phyloP scores from a whole-genome alignment of 1,140 invertebrate species.

The Saxidomus purpurata region DNA sequence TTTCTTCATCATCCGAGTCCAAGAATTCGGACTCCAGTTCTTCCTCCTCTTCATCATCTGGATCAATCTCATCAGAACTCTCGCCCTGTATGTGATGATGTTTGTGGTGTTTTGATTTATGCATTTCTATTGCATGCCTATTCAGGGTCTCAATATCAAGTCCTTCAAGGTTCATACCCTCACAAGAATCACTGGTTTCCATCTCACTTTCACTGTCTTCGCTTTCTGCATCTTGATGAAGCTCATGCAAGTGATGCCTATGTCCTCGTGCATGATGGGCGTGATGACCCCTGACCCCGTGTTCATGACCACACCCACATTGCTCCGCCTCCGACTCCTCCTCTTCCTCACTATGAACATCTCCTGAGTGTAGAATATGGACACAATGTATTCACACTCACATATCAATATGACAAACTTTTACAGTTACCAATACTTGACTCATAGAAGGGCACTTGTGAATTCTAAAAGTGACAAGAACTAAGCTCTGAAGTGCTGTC shows the following conservation, averaged over 20 bases:
- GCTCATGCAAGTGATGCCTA: conserved; percentile 34
- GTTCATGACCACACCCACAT: conserved; percentile 45
- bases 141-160: conserved; percentile 21
- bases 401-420: too few relatives aligned
- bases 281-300: conserved; percentile 37
- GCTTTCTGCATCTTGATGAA: conserved; percentile 42
- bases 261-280: conserved; percentile 1
- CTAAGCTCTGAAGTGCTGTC: too few relatives aligned
- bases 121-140: conserved; percentile 57
- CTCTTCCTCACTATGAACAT: conserved; percentile 56
- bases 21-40: conserved; percentile 79
- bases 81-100: conserved; percentile 62
- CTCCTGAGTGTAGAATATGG: background rate
- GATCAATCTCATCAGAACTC: conserved; percentile 50
- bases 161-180: conserved; percentile 44
- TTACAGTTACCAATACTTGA: too few relatives aligned
- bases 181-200: conserved; percentile 63
- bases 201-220: conserved; percentile 69
- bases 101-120: conserved; percentile 7
- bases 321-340: conserved; percentile 73
- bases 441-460: too few relatives aligned
- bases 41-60: conserved; percentile 80
- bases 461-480: too few relatives aligned
- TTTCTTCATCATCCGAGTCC: conserved; percentile 81
- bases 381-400: too few relatives aligned